Evolutionary conservation across 2,113 vertebrate genomes (phyloP), one percentile per base, ranked within the genome.

Genomic region (Mola mola): DNA sequence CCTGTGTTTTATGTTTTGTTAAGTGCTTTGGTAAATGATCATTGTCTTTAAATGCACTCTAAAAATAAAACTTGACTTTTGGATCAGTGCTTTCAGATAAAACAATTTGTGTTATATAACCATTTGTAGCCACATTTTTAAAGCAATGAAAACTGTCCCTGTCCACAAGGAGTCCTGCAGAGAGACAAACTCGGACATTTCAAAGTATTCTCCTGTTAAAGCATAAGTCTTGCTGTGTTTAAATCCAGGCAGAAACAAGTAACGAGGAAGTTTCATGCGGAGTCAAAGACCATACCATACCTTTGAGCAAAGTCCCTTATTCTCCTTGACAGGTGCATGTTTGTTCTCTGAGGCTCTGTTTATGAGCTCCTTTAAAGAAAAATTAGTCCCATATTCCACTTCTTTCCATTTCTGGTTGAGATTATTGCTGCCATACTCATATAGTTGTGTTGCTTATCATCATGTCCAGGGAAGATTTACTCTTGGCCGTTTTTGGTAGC

Each of bases 271-370:
- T 56, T 68, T 69, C 50, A 42, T 38, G 20, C 49, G 10, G 63
- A 66, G 40, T 43, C 21, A 8, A 11, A 37, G 63, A 56, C 50
- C 52, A 41, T 21, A 63, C 46, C 60, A 62, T 51, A 40, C 52
- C 75, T 85, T 76, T 41, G 36, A 79, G 64, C 50, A 20, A 41
- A 43, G 5, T 49, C 37, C 21, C 55, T 62, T 25, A 37, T 65
- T 51, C 61, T 77, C 63, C 53, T 63, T 68, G 72, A 77, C 75
- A 83, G 60, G 78, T 76, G 49, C 36, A 13, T 75, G 61, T 73
- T 76, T 87, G 60, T 71, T 72, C 69, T 75, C 13, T 60, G 22
- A 56, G 15, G 15, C 52, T 64, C 37, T 72, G 52, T 66, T 72
- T 70, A 36, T 43, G 25, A 33, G 22, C 22, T 48, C 49, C 31